Conservation (phyloP, 2,888 invertebrate species). For the Maniola hyperantus region DNA sequence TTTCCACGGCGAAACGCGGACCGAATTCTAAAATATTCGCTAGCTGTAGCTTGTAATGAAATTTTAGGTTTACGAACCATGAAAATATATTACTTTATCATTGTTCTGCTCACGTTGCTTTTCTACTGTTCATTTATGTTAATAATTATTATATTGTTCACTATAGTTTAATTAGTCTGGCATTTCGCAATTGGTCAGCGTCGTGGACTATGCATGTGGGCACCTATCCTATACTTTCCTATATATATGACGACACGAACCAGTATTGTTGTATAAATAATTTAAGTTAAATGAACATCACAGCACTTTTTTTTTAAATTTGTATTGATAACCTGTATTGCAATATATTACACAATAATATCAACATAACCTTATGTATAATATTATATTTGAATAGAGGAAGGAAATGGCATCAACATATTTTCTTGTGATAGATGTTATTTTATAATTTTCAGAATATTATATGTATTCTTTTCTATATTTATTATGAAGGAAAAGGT, state of each 20-base stretch:
- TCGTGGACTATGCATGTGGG: too few species aligned
- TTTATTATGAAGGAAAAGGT: too few species aligned
- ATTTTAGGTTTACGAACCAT: constrained; percentile 37
- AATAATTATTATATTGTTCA: not conserved
- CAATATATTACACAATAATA: not conserved
- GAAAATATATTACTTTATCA: constrained; percentile 23
- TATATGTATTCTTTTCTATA: too few species aligned
- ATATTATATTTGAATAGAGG: too few species aligned
- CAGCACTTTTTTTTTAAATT: not conserved
- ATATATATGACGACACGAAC: too few species aligned
- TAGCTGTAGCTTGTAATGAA: constrained; percentile 50
- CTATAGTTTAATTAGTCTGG: not conserved
- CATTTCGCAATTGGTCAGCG: too few species aligned
- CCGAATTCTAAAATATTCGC: constrained; percentile 61
- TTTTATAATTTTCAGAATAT: too few species aligned
- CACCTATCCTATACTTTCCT: too few species aligned
- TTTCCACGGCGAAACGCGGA: constrained; percentile 56
- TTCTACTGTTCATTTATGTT: not conserved
- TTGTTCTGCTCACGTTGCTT: constrained; percentile 12
- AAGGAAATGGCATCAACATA: too few species aligned
- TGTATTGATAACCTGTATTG: not conserved
- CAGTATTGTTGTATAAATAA: constrained; percentile 23
- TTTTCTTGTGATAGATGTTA: too few species aligned
- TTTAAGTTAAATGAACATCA: constrained; percentile 16
- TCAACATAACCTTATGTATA: not conserved